Base-by-base conservation (phyloP, 2,797 vertebrate genomes). In the Danio kyathit region DNA sequence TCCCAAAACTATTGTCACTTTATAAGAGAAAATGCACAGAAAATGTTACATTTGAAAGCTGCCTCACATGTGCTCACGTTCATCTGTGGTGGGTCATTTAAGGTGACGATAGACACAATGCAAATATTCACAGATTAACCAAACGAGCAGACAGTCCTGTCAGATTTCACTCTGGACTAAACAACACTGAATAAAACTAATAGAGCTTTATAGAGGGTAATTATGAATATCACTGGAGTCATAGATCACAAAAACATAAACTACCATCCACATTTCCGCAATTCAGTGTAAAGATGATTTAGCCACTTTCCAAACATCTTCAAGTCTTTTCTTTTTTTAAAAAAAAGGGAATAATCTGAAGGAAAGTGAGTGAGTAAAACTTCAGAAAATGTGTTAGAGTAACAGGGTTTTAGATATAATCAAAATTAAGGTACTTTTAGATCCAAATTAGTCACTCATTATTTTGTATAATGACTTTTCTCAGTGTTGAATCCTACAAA, bases 41-140 rank as follows among this genome's bases (percentile, higher is more conserved):
- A 52, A 70, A 6, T 29, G 48, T 70, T 41, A 2, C 13, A 40
- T 44, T n/a, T 57, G 12, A 70, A 72, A 79, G 38, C 63, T 72
- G 57, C 49, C 65, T 40, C 16, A 41, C 10, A 21, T 13, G 54
- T 79, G 38, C 52, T 38, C 8, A 52, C 41, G 46, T 67, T 63
- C 46, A 17, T 49, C n/a, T 44, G 6, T 10, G 7, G 5, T 57
- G 51, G 70, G 79, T 49, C 79, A 74, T 49, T 59, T 61, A 80
- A 80, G 79, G 70, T 80, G 70, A 63, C 6, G 3, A 74, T 16
- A 51, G 52, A 12, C 12, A 57, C 21, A 11, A 74, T 66, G 51
- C 61, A 80, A 80, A 74, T 74, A 74, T 57, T 65, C 60, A 40
- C 60, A 74, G 19, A 66, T 59, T 80, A 80, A 66, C 70, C 52